A percentile compares a stretch with the other conserved stretches of the same genome.
phyloP scores from a whole-genome alignment of 2,888 invertebrate species.

The Ormia ochracea region DNA sequence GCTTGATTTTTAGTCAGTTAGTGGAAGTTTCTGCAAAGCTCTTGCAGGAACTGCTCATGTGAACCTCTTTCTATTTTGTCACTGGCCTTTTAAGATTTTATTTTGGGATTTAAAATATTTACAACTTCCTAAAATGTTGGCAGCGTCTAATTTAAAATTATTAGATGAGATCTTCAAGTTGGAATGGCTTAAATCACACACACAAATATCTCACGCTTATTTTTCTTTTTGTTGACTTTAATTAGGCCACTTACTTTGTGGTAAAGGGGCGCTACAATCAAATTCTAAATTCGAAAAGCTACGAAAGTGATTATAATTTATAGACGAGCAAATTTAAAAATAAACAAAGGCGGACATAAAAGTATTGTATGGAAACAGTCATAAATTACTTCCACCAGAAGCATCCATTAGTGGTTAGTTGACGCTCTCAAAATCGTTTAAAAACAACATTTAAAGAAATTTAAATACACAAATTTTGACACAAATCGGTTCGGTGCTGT shows the following conservation, averaged over 20 bases:
- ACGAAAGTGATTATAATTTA: neutral
- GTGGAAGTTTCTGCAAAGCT: no score
- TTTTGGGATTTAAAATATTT: no score
- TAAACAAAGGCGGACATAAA: neutral
- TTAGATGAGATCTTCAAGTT: no score
- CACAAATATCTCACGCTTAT: no score
- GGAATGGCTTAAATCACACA: no score
- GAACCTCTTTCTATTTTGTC: no score
- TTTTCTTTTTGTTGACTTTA: constrained; percentile 2
- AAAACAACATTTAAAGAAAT: neutral
- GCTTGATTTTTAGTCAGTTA: no score
- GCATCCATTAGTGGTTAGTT: constrained; percentile 21
- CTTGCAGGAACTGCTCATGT: no score
- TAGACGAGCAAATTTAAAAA: neutral
- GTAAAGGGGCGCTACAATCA: neutral
- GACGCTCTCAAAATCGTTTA: neutral
- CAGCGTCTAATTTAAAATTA: no score
- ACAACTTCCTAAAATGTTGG: no score
- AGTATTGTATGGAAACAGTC: constrained; percentile 26
- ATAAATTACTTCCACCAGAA: constrained; percentile 33
- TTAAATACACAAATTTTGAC: constrained; percentile 16
- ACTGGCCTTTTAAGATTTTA: no score
- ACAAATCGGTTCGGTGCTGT: neutral
- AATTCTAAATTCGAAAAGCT: neutral
- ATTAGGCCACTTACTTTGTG: constrained; percentile 8